A percentile compares a stretch with the other conserved stretches of the same genome.
phyloP scores from a whole-genome alignment of 2,113 vertebrate species.

The Gnathonemus longibarbis region DNA sequence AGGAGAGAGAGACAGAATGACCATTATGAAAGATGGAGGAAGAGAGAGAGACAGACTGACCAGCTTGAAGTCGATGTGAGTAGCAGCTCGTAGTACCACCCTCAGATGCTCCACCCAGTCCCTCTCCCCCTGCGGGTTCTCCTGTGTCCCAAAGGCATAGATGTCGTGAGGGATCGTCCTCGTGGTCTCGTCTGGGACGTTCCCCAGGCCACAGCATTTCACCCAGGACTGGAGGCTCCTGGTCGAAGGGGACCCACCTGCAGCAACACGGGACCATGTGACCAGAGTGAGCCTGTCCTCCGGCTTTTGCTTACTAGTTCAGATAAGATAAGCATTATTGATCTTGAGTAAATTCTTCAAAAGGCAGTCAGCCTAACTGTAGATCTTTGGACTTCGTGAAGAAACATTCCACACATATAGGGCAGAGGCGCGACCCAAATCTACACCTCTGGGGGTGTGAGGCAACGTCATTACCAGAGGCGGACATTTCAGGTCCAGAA shows the following conservation, averaged over 20 bases:
- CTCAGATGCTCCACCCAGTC: conserved; percentile 77
- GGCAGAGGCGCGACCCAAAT: neutral
- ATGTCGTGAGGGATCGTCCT: conserved; percentile 69
- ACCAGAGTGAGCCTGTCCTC: neutral
- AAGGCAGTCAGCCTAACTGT: neutral
- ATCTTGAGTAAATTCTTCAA: neutral
- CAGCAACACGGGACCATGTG: neutral
- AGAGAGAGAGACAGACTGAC: conserved; percentile 38
- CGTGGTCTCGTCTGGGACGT: conserved; percentile 61
- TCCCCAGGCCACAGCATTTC: conserved; percentile 68
- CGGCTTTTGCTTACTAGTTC: neutral
- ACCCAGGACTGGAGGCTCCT: conserved; percentile 71
- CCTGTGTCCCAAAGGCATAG: conserved; percentile 78
- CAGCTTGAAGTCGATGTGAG: conserved; percentile 71
- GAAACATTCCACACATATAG: neutral
- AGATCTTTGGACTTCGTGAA: neutral
- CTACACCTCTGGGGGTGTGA: neutral
- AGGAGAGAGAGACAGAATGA: neutral
- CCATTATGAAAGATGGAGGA: neutral
- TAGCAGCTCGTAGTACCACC: conserved; percentile 60
- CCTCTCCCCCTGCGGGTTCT: conserved; percentile 77
- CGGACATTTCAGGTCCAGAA: too few species aligned
- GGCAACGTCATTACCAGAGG: neutral
- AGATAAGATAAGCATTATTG: neutral
- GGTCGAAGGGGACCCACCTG: conserved; percentile 71